Base-by-base conservation (phyloP, 2,888 invertebrate species). In the Orthonevra nobilis region DNA sequence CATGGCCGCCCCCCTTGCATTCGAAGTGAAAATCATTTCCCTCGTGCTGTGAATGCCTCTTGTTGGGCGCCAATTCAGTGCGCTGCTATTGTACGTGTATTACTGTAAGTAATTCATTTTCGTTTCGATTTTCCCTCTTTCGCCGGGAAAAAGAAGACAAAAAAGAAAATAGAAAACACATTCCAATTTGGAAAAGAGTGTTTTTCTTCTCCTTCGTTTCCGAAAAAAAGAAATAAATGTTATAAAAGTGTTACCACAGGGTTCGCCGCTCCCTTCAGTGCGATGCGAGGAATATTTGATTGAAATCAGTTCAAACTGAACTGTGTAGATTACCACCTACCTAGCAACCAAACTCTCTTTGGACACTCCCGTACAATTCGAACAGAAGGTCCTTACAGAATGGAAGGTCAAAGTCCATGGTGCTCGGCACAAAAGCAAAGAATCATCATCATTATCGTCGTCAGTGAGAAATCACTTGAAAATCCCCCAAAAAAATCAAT, bases 381-480 rank as follows among this genome's bases (percentile, higher is more conserved):
- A 28, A 20, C 10, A 6, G 50, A 60, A 30, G 40, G 36, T 75
- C 63, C 56, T 63, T n/a, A n/a, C 36, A 7, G 38, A 48, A 26
- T 28, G 26, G 20, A 36, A 34, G 44, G 70, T 44, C 42, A 72
- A 64, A 64, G 32, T 26, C 50, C 42, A 26, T 44, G 68, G 44
- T 17, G 26, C 23, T 15, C 12, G 19, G 50, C 12, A 61, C 36
- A 70, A 70, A 66, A 61, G 44, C 28, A 34, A 60, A 61, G 63
- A 61, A 73, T 73, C 79, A 73, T 79, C 79, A 73, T 79, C 73
- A 73, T 79, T 73, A 79, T 79, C 73, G 60, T 68, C 61, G 73
- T 79, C 73, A 73, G 66, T 73, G 79, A 73, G 73, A 79, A 79
- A 79, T 79, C 73, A 79, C 79, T 79, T 68, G 73, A 79, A 79